A percentile compares a stretch with the other conserved stretches of the same genome.
Conservation (phyloP, 2,888 invertebrate species). For the Drosophila niveifrons region DNA sequence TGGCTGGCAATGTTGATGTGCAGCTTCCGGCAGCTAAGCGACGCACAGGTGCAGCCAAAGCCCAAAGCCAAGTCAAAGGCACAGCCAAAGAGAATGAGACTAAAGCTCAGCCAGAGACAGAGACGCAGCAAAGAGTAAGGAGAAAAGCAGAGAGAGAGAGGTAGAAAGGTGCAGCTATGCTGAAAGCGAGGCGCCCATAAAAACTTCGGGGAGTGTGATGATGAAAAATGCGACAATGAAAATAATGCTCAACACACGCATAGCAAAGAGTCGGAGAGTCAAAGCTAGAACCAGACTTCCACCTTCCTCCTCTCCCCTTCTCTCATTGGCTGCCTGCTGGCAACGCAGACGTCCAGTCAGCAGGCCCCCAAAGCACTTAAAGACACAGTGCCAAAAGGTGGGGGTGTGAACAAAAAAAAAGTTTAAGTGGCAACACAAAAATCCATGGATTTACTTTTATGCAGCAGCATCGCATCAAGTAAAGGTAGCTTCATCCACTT, state of each 20-base stretch:
- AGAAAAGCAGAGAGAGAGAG: no score
- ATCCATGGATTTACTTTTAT: slow-evolving; percentile 82
- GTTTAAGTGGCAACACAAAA: slow-evolving; percentile 83
- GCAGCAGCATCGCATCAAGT: slow-evolving; percentile 56
- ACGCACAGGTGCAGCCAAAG: slow-evolving; percentile 80
- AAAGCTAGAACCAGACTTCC: slow-evolving; percentile 14
- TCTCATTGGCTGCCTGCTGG: not conserved
- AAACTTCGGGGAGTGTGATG: slow-evolving; percentile 72
- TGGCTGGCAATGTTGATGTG: slow-evolving; percentile 68
- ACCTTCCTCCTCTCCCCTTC: not conserved
- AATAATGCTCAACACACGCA: slow-evolving; percentile 75
- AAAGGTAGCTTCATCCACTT: not conserved
- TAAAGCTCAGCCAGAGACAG: not conserved
- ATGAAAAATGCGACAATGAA: slow-evolving; percentile 84
- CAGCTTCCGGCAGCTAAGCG: slow-evolving; percentile 75
- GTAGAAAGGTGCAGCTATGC: not conserved
- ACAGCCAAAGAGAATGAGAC: slow-evolving; percentile 3
- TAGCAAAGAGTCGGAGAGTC: not conserved
- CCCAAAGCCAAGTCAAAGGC: slow-evolving; percentile 35
- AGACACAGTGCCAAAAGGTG: slow-evolving; percentile 48
- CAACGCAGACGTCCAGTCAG: slow-evolving; percentile 28
- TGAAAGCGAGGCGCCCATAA: slow-evolving; percentile 60
- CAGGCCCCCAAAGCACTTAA: slow-evolving; percentile 29
- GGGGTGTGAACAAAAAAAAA: slow-evolving; percentile 79
- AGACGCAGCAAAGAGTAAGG: no score